phyloP scores from a whole-genome alignment of 2,888 invertebrate genomes.

The Bimastos eiseni region DNA sequence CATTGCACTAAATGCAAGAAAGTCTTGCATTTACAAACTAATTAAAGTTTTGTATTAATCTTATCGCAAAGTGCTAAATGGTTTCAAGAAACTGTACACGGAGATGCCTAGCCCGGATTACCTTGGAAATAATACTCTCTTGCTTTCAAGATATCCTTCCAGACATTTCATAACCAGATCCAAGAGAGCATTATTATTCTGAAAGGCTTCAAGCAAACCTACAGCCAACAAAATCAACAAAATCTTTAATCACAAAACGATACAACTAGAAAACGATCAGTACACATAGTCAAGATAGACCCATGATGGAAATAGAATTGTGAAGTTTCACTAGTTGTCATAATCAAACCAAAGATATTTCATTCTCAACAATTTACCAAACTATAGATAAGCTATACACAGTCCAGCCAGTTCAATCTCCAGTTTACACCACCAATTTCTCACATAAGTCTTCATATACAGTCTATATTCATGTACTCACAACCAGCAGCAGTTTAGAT shows the following conservation, averaged over 20 bases:
- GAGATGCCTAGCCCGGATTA: conserved; percentile 36
- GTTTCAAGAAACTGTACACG: background rate
- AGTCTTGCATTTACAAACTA: background rate
- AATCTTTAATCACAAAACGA: background rate
- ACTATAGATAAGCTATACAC: background rate
- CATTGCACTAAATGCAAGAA: background rate
- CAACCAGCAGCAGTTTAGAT: background rate
- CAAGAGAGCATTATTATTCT: conserved; percentile 72
- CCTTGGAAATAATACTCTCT: conserved; percentile 80
- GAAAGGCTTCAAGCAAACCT: conserved; percentile 60
- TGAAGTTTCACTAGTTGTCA: background rate
- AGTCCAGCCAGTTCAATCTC: background rate
- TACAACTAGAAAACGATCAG: background rate
- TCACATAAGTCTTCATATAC: background rate
- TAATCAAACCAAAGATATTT: background rate
- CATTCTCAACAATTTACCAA: background rate
- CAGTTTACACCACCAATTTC: background rate
- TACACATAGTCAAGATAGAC: background rate
- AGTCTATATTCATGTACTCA: background rate
- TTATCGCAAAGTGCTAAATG: background rate
- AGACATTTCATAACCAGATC: conserved; percentile 88
- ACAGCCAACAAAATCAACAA: conserved; percentile 54
- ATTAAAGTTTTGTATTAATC: background rate
- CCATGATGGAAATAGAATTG: too few species aligned
- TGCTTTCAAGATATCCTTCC: conserved; percentile 85